Base-by-base conservation (phyloP, 2,797 vertebrate genomes). In the Etheostoma nigrum region DNA sequence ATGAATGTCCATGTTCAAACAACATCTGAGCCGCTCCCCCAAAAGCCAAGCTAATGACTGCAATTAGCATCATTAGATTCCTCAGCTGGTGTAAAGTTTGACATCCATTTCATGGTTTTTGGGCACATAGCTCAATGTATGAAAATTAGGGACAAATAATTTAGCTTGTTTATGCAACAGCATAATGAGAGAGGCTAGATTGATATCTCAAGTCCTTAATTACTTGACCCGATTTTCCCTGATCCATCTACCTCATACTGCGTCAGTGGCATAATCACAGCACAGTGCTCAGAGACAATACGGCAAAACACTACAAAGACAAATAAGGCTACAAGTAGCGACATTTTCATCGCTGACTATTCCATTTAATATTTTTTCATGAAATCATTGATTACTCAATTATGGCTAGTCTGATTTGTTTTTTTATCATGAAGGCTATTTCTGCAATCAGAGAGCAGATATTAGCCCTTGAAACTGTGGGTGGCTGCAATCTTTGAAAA, bases 31-130 rank as follows among this genome's bases (percentile, higher is more conserved):
- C 85, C 4, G 67, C 78, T 86, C 74, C 76, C 66, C 79, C 72
- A 53, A 81, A 89, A 88, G 86, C 84, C 85, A 62, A 69, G 89
- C 88, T 92, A 91, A 93, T 93, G 88, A 91, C 86, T 30, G 76
- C 89, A 90, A 92, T 93, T 93, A 94, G 87, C 67, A 48, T 72
- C 82, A 82, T 85, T 89, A 88, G 67, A 70, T 53, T 63, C 69
- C 89, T 91, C 86, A 88, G 88, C 87, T 89, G 88, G 70, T 76
- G 68, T 6, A 60, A 81, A 78, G 72, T 72, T 77, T 78, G 81
- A 82, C 81, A 40, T 67, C 15, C 45, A 47, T 65, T 68, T 67
- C 47, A 47, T 14, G 63, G 23, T 65, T 85, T 84, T 77, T 74
- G 71, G 36, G 53, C 42, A 59, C 60, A 58, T 11, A 25, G 44